Evolutionary conservation across 2,888 invertebrate genomes (phyloP).

Genomic region (Aelia acuminata): DNA sequence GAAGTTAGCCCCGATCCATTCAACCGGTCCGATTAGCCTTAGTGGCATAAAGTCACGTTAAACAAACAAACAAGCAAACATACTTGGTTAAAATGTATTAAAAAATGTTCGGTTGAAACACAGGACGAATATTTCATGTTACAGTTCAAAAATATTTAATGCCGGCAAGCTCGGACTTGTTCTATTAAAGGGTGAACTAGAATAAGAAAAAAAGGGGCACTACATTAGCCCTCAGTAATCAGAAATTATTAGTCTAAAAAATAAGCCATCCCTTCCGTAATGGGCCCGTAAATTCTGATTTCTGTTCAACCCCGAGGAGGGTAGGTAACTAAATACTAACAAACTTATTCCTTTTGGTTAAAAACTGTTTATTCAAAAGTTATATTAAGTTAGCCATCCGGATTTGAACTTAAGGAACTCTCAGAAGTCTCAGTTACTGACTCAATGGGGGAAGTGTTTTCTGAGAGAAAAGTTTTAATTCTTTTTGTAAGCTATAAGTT

Average conservation of each 20-base stretch:
- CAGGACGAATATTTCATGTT: background rate
- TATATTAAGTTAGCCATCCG: slow-evolving; percentile 44
- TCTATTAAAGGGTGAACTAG: slow-evolving; percentile 9
- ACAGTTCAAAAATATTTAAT: background rate
- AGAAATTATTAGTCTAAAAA: slow-evolving; percentile 42
- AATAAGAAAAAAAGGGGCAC: background rate
- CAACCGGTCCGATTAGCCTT: too few relatives aligned
- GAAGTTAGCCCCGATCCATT: too few relatives aligned
- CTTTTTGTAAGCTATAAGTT: background rate
- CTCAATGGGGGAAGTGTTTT: slow-evolving; percentile 15
- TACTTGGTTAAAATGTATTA: too few relatives aligned
- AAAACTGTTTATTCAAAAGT: slow-evolving; percentile 46
- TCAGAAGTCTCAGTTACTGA: background rate
- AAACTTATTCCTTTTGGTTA: slow-evolving; percentile 47
- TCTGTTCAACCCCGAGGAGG: slow-evolving; percentile 2
- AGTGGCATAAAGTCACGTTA: too few relatives aligned
- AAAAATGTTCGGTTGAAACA: too few relatives aligned
- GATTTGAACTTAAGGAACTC: slow-evolving; percentile 32
- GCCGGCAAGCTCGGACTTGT: background rate
- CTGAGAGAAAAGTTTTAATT: slow-evolving; percentile 9
- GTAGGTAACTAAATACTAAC: slow-evolving; percentile 40
- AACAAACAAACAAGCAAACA: too few relatives aligned
- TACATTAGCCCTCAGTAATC: slow-evolving; percentile 13
- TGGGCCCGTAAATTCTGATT: slow-evolving; percentile 41
- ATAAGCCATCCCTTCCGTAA: slow-evolving; percentile 20